Evolutionary conservation across 2,888 invertebrate species (phyloP), one percentile per base, ranked within the genome.

Genomic region (Caradrina kadenii): DNA sequence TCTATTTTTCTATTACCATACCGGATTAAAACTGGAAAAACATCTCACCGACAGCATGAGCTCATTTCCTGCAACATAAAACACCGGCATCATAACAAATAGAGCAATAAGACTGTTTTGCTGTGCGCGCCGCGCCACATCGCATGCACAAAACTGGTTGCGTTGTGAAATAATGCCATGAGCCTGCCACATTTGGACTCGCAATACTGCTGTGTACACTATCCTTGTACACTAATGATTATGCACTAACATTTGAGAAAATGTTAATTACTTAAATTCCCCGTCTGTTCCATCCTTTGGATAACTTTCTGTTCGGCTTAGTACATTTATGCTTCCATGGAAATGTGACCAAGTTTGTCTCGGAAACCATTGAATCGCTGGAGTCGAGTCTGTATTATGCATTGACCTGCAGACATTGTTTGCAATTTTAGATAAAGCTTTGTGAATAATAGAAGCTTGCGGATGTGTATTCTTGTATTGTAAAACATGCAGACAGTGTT

Each of bases 1-100:
- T 82, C 77, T 78, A 84, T 86, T 87, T 85, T 86, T 86, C 84
- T 87, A 81, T 83, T 85, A 84, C 79, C 77, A 80, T 84, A 85
- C 80, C 79, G 85, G 85, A 88, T 90, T 88, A 88, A 86, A 81
- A 89, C 80, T 88, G 84, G 86, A 84, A 88, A 87, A 87, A 80
- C 87, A 82, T 85, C 85, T 85, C 85, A 81, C 84, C 84, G 87
- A 86, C 88, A 86, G 87, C 87, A 87, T 86, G 88, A 88, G 88
- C 88, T 90, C 89, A 91, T 92, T 92, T 91, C 89, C 91, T 91
- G 90, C 87, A 86, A 88, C 87, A 89, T 89, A 89, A 90, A 91
- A 88, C 87, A 88, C 87, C 85, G 86, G 85, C 88, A 88, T 89
- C 86, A 90, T 88, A 91, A 90, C 90, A 91, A 93, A 92, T 91